A percentile compares a stretch with the other conserved stretches of the same genome.
Conservation (phyloP, 1,140 invertebrate genomes). For the Ridgeia piscesae region DNA sequence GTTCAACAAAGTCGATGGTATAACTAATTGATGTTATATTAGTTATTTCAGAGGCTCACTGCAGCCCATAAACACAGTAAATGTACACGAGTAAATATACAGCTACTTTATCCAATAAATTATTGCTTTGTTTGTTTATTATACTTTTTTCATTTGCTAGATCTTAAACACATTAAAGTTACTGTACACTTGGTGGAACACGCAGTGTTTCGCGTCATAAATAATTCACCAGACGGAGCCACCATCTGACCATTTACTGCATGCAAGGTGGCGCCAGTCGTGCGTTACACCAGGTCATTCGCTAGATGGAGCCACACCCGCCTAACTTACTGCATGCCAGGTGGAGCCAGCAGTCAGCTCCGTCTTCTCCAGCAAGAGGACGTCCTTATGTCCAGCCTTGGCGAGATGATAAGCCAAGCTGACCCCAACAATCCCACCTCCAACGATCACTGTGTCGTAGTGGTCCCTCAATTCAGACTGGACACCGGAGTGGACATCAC, state of each 20-base stretch:
- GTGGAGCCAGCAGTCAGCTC: constrained; percentile 58
- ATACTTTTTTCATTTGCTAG: too few relatives aligned
- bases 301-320: background rate
- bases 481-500: background rate
- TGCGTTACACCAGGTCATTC: background rate
- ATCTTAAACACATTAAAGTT: too few relatives aligned
- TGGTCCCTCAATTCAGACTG: constrained; percentile 23
- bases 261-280: too few relatives aligned
- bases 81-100: background rate
- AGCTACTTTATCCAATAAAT: background rate
- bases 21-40: background rate
- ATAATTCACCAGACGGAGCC: too few relatives aligned
- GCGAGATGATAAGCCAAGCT: constrained; percentile 56
- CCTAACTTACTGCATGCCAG: constrained; percentile 53
- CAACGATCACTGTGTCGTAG: constrained; percentile 50
- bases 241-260: too few relatives aligned
- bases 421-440: constrained; percentile 52
- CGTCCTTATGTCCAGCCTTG: constrained; percentile 43
- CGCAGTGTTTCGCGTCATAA: too few relatives aligned
- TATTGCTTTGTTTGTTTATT: background rate
- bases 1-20: background rate
- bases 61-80: background rate
- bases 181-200: too few relatives aligned
- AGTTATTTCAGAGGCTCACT: background rate
- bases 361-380: constrained; percentile 56